Conservation (phyloP, 2,797 vertebrate genomes). For the Siniperca undulata region DNA sequence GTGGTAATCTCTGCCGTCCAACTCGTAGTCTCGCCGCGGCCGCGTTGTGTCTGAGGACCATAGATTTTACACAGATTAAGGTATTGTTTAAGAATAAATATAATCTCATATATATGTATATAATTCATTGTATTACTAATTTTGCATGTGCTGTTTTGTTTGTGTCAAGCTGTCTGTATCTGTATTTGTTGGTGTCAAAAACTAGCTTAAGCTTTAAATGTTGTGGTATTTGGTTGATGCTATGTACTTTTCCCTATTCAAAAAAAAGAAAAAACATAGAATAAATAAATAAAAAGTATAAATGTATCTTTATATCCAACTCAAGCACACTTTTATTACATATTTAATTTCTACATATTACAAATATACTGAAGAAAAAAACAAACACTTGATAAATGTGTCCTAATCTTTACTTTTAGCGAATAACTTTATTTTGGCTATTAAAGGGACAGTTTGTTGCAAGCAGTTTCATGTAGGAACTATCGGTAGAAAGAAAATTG, state of each 20-base stretch:
- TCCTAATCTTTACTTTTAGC: not conserved
- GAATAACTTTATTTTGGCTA: not conserved
- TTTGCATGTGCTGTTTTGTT: not conserved
- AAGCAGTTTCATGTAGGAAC: too few species aligned
- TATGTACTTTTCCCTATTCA: not conserved
- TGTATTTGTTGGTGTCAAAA: not conserved
- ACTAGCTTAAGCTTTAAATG: not conserved
- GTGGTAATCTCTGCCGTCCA: constrained; percentile 97
- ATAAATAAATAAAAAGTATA: not conserved
- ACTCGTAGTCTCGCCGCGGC: constrained; percentile 96
- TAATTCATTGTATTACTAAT: not conserved
- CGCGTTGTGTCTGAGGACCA: constrained; percentile 92
- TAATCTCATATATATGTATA: not conserved
- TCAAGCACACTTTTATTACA: not conserved
- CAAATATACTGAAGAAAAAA: too few species aligned
- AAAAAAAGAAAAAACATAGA: not conserved
- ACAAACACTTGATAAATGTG: not conserved
- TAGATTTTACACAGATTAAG: constrained; percentile 3
- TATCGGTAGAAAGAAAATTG: too few species aligned
- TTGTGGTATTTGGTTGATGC: not conserved
- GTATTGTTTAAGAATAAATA: not conserved
- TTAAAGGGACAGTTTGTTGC: too few species aligned
- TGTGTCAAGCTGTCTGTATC: not conserved
- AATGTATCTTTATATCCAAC: not conserved
- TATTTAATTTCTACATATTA: not conserved